Base-by-base conservation (phyloP, 2,797 vertebrate species). In the Tamandua tetradactyla region DNA sequence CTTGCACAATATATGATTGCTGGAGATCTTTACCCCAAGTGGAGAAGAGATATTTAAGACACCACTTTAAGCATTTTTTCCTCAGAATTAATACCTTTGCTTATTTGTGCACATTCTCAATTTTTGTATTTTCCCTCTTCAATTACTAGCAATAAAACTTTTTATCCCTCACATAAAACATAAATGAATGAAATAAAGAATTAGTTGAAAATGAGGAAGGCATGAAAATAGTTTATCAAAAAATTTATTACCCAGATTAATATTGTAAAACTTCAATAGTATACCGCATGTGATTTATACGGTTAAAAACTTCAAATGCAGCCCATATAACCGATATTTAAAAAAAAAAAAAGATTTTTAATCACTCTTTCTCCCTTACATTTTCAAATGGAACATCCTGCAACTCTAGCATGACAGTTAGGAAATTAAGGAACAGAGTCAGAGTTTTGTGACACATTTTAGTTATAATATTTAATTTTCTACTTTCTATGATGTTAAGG, bases 1-100 rank as follows among this genome's bases (percentile, higher is more conserved):
- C 57, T 75, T 85, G 66, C 78, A 27, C 35, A 66, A n/a, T 52
- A 35, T 14, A 30, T 84, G 87, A 89, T 95, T 87, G 85, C 32
- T 30, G 3, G 52, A n/a, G 37, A 79, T 69, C 27, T 82, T 87
- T 72, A 87, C 1, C 3, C 61, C 18, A 27, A 27, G 6, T 62
- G 49, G 20, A 6, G 25, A 82, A 90, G 15, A 71, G 40, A 35
- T 83, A 79, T 64, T 95, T 88, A 81, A 92, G 27, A 49, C 52
- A 68, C 55, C n/a, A n/a, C 40, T 74, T 47, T 78, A 71, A 79
- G 30, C 7, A 62, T 80, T 86, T 89, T 89, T 92, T 52, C 35
- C n/a, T 69, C 27, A 78, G 42, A 91, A 96, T 80, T 59, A 86
- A 89, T 74, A 2, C 2, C 4, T 80, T 78, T 88, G 25, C n/a